phyloP scores from a whole-genome alignment of 2,888 invertebrate species.

The Serrognathus titanus region DNA sequence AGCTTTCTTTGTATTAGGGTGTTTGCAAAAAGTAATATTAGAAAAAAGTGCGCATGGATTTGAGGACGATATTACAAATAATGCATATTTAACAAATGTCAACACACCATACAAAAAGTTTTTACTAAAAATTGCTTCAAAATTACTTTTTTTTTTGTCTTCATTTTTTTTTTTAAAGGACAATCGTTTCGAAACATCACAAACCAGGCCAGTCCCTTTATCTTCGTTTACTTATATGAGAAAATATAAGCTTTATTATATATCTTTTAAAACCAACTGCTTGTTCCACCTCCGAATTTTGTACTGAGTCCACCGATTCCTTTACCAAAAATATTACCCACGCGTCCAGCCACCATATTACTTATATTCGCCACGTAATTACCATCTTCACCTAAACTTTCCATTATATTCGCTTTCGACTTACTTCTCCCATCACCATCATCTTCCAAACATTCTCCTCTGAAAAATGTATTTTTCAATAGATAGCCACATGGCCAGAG shows the following conservation, averaged over 20 bases:
- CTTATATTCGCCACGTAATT: constrained; percentile 76
- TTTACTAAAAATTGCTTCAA: constrained; percentile 32
- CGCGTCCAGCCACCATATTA: constrained; percentile 81
- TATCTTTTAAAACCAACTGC: constrained; percentile 73
- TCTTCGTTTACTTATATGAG: constrained; percentile 31
- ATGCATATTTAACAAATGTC: constrained; percentile 20
- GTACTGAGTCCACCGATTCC: constrained; percentile 87
- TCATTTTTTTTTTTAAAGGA: not conserved
- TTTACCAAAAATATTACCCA: constrained; percentile 87
- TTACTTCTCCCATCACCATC: constrained; percentile 59
- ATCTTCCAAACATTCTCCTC: constrained; percentile 52
- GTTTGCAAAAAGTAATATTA: constrained; percentile 7
- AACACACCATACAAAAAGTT: constrained; percentile 32
- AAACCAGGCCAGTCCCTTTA: constrained; percentile 29
- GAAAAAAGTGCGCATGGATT: not conserved
- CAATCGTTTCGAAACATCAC: constrained; percentile 9
- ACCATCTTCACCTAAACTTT: constrained; percentile 65
- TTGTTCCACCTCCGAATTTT: constrained; percentile 79
- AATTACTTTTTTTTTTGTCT: constrained; percentile 24
- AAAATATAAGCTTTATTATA: constrained; percentile 35
- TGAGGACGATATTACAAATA: constrained; percentile 15
- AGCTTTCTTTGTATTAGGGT: constrained; percentile 2
- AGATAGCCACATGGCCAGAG: not conserved
- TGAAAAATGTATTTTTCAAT: constrained; percentile 17
- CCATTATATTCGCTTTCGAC: constrained; percentile 59